phyloP scores from a whole-genome alignment of 2,113 vertebrate genomes.

The Numida meleagris region DNA sequence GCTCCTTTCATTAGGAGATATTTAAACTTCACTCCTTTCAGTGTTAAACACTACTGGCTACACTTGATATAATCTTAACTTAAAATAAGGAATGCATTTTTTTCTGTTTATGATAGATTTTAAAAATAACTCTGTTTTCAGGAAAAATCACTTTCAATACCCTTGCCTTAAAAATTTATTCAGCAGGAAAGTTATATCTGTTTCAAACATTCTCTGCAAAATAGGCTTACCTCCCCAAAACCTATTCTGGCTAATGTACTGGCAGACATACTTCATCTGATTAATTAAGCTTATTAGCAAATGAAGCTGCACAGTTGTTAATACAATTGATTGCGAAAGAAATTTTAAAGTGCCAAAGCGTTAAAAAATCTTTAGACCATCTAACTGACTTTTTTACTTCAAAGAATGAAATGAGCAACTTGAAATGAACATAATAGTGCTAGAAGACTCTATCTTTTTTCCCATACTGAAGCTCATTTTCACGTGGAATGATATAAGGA shows the following conservation, averaged over 20 bases:
- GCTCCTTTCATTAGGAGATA: neutral
- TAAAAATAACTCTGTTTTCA: neutral
- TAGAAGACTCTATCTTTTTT: no score
- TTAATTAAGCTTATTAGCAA: constrained; percentile 44
- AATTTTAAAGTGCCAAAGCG: neutral
- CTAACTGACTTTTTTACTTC: no score
- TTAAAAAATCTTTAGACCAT: no score
- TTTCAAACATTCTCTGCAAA: neutral
- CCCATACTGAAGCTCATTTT: no score
- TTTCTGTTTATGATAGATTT: neutral
- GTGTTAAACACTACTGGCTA: neutral
- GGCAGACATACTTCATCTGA: constrained; percentile 1
- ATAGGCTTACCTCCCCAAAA: constrained; percentile 5
- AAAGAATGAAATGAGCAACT: no score
- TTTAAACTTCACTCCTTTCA: neutral
- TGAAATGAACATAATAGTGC: no score
- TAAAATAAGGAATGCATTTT: neutral
- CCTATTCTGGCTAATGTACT: neutral
- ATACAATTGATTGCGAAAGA: constrained; percentile 27
- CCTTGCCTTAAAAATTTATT: neutral
- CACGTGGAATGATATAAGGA: no score
- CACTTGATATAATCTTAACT: neutral
- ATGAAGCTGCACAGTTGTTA: constrained; percentile 39
- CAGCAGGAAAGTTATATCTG: neutral
- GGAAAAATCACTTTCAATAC: neutral